These are phyloP conservation scores for Gryllus longicercus DNA, from an alignment of 2,888 invertebrate species.

Conservation along the genomic window DNA sequence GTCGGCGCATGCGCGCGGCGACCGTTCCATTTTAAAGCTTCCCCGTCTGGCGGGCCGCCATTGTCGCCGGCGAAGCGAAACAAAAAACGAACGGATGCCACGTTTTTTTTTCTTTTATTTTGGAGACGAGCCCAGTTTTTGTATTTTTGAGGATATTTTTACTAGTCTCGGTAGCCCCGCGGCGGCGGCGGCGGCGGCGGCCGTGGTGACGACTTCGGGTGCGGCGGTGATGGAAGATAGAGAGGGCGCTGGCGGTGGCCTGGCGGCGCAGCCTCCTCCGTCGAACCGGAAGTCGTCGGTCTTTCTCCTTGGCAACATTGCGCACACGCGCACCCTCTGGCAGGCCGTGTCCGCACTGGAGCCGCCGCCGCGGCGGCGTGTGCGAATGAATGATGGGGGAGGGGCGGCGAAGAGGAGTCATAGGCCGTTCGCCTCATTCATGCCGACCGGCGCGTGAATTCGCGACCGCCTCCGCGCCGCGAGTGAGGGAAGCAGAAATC, in stretches of 20 bases:
- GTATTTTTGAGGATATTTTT: slow-evolving; percentile 35
- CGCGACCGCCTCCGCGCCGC: not conserved
- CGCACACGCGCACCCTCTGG: not conserved
- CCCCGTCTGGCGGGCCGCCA: slow-evolving; percentile 32
- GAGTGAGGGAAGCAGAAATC: no score
- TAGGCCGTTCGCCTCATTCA: slow-evolving; percentile 3
- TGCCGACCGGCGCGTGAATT: not conserved
- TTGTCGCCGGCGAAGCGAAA: slow-evolving; percentile 31
- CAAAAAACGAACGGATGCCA: slow-evolving; percentile 27
- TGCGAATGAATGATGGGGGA: not conserved
- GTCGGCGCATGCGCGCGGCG: not conserved
- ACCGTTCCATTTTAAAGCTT: slow-evolving; percentile 12
- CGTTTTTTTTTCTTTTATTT: not conserved
- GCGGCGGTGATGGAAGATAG: not conserved
- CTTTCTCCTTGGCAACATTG: not conserved
- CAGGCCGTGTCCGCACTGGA: not conserved
- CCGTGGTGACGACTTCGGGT: not conserved
- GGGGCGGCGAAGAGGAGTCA: not conserved
- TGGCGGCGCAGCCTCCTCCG: not conserved
- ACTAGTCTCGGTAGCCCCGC: not conserved
- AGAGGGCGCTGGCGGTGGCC: not conserved
- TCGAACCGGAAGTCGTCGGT: not conserved
- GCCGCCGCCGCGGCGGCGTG: not conserved
- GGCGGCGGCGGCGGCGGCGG: not conserved
- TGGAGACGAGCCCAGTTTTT: slow-evolving; percentile 33